Base-by-base conservation (phyloP, 1,140 invertebrate genomes). In the Trinorchestia longiramus region DNA sequence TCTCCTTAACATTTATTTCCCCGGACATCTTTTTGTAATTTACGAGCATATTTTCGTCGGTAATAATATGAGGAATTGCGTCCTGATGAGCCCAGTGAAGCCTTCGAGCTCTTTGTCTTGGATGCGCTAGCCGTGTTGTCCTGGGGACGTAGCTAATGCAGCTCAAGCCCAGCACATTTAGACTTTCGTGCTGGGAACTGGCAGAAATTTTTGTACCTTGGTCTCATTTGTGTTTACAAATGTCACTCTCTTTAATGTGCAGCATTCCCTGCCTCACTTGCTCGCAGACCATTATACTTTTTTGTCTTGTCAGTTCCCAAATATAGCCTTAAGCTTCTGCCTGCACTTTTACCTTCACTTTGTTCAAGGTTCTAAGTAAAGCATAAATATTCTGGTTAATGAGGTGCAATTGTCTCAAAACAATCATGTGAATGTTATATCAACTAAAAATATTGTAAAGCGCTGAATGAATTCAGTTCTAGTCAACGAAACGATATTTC, bases 41-140 rank as follows among this genome's bases (percentile, higher is more conserved):
- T 42, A 36, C 88, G 11, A 91, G 88, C 88, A 91, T 91, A 94
- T 94, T 94, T 94, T 94, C 44, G 92, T 47, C 44, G 43, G 36
- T 42, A 94, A 94, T 94, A 94, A 94, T 94, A 45, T n/a, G 8
- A 40, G 40, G 44, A 45, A 47, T 94, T 94, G 44, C 47, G 92
- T 94, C 92, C 11, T 44, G 6, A 94, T 47, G 92, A 92, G 90
- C 41, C 36, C 36, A 11, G 90, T 47, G 43, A 91, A 41, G 88
- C 43, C 36, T 42, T 90, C 88, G 88, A 42, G 88, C 88, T 90
- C 47, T 77, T 77, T 77, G 62, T 77, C 62, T 77, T 36, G 1
- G 62, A 36, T 8, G 47, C 62, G 28, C 62, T 11, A 77, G 62
- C 36, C 36, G 62, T 77, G 28, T 77, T 42, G 88, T 90, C 47